phyloP scores from a whole-genome alignment of 2,797 vertebrate species.

The Melanotaenia maccullochi region DNA sequence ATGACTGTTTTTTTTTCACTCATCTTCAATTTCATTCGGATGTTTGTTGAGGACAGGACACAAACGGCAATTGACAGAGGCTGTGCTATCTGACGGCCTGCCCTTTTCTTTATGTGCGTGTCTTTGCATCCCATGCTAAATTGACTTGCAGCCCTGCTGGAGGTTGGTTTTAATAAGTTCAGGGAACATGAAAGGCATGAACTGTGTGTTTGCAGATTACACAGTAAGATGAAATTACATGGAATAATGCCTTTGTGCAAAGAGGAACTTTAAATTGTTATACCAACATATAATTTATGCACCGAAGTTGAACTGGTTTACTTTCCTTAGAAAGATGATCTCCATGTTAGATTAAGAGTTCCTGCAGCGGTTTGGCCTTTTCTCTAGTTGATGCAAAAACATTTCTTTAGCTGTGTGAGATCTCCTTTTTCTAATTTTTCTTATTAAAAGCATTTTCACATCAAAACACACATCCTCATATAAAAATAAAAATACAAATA shows the following conservation, averaged over 20 bases:
- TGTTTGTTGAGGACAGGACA: slow-evolving; percentile 43
- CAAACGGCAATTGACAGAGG: slow-evolving; percentile 26
- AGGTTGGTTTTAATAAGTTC: slow-evolving; percentile 47
- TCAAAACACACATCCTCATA: neutral
- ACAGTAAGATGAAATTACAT: slow-evolving; percentile 27
- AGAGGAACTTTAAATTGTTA: neutral
- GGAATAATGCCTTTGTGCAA: slow-evolving; percentile 19
- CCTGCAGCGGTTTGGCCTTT: neutral
- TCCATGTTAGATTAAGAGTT: neutral
- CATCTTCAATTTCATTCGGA: slow-evolving; percentile 40
- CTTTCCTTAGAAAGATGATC: neutral
- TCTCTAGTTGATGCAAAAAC: neutral
- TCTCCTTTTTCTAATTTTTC: neutral
- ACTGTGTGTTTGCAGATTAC: slow-evolving; percentile 10
- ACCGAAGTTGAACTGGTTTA: neutral
- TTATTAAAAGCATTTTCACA: neutral
- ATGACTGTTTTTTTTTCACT: slow-evolving; percentile 41
- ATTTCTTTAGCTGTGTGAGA: neutral
- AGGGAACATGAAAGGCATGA: slow-evolving; percentile 13
- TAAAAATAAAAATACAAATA: neutral
- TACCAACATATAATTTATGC: neutral
- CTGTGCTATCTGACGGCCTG: slow-evolving; percentile 33
- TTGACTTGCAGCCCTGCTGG: slow-evolving; percentile 36
- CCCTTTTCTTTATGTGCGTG: slow-evolving; percentile 2
- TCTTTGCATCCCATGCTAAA: slow-evolving; percentile 19